Conservation (phyloP, 1,140 invertebrate species). For the Goniozus legneri region DNA sequence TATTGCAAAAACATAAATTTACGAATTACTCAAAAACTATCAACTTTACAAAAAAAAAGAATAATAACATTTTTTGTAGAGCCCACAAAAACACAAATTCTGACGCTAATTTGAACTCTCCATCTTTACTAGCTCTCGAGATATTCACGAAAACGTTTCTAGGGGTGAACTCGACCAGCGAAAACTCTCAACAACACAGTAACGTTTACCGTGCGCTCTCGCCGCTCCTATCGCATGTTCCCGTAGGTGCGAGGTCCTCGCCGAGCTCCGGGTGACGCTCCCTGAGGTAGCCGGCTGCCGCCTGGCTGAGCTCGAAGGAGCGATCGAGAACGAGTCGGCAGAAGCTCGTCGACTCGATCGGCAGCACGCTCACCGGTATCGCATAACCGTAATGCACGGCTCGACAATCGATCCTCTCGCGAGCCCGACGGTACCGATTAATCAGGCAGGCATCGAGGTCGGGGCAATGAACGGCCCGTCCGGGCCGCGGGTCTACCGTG, state of each 20-base stretch:
- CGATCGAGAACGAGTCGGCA: slow-evolving; percentile 41
- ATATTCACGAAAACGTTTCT: no score
- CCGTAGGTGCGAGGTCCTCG: slow-evolving; percentile 4
- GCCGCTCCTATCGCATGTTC: slow-evolving; percentile 8
- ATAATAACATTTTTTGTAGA: no score
- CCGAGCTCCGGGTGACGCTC: slow-evolving; percentile 36
- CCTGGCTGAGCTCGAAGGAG: slow-evolving; percentile 21
- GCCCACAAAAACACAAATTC: no score
- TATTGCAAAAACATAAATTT: no score
- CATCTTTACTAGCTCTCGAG: no score
- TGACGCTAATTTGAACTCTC: no score
- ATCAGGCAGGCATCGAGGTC: slow-evolving; percentile 51
- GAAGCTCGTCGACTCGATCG: slow-evolving; percentile 33
- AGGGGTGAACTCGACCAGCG: no score
- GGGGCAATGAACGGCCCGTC: slow-evolving; percentile 55
- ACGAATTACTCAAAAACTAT: no score
- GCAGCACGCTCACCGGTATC: slow-evolving; percentile 53
- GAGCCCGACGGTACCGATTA: slow-evolving; percentile 27
- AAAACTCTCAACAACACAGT: no score
- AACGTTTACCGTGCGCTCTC: no score
- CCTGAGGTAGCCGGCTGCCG: slow-evolving; percentile 34
- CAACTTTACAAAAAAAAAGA: no score
- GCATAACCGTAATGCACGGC: slow-evolving; percentile 62
- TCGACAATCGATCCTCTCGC: slow-evolving; percentile 46
- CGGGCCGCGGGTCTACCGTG: slow-evolving; percentile 34